These are phyloP conservation scores for Popillia japonica DNA, from an alignment of 1,140 invertebrate species.

Conservation along the genomic window DNA sequence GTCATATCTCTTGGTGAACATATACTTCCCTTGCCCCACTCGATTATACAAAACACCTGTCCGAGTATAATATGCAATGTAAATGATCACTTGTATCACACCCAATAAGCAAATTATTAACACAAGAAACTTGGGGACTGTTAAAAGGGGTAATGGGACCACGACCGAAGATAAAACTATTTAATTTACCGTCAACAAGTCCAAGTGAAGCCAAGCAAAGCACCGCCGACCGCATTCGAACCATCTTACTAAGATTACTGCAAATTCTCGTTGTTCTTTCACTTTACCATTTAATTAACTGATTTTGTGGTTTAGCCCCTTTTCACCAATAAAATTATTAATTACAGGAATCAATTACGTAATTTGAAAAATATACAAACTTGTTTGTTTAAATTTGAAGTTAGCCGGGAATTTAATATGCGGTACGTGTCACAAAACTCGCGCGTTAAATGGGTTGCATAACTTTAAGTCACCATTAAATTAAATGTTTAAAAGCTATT, in stretches of 20 bases:
- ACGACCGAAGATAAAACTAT: not conserved
- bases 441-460: too few species aligned
- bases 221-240: not conserved
- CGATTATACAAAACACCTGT: slow-evolving; percentile 25
- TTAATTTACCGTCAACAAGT: not conserved
- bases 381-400: too few species aligned
- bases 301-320: too few species aligned
- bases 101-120: not conserved
- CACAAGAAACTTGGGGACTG: not conserved
- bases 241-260: not conserved
- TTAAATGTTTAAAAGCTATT: too few species aligned
- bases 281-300: too few species aligned
- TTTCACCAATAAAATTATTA: too few species aligned
- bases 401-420: too few species aligned
- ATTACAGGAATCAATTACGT: too few species aligned
- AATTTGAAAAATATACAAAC: too few species aligned
- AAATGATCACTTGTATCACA: not conserved
- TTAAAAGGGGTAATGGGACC: not conserved
- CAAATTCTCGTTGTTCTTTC: too few species aligned
- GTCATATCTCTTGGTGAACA: slow-evolving; percentile 40
- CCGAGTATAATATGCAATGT: slow-evolving; percentile 22
- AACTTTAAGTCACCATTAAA: too few species aligned
- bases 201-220: not conserved
- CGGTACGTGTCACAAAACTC: too few species aligned
- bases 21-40: slow-evolving; percentile 12